phyloP scores from a whole-genome alignment of 2,888 invertebrate species.

The Lasioglossum leucozonium region DNA sequence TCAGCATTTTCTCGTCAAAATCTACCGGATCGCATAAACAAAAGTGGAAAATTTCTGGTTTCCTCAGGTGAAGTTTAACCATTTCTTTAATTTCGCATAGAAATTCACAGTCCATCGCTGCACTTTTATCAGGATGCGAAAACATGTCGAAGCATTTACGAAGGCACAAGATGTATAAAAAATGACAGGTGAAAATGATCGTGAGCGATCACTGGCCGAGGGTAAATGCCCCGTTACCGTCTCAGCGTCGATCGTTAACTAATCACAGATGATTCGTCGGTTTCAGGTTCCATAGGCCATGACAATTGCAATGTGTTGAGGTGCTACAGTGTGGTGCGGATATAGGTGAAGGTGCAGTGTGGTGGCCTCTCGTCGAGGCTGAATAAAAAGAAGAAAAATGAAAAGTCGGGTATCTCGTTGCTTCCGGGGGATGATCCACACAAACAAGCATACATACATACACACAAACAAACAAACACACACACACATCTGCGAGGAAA shows the following conservation, averaged over 20 bases:
- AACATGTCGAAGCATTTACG: background rate
- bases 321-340: conserved; percentile 82
- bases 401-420: conserved; percentile 51
- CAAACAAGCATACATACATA: no score
- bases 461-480: no score
- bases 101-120: background rate
- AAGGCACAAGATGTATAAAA: background rate
- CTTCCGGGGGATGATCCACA: conserved; percentile 41
- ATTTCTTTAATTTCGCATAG: background rate
- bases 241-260: background rate
- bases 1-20: no score
- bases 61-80: no score
- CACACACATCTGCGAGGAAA: conserved; percentile 37
- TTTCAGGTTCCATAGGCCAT: conserved; percentile 91
- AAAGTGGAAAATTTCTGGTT: no score
- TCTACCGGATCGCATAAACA: no score
- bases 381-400: conserved; percentile 49
- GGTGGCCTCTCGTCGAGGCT: conserved; percentile 70
- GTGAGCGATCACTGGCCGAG: background rate
- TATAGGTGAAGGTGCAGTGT: conserved; percentile 76
- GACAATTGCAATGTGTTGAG: conserved; percentile 88
- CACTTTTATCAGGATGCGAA: background rate
- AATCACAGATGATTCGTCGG: conserved; percentile 36
- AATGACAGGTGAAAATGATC: background rate
- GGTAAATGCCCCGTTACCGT: background rate